Percentiles rank a stretch among this genome's conserved stretches.
These are phyloP conservation scores for Tringa solitaria DNA, from an alignment of 2,113 vertebrate species.

Conservation along the genomic window DNA sequence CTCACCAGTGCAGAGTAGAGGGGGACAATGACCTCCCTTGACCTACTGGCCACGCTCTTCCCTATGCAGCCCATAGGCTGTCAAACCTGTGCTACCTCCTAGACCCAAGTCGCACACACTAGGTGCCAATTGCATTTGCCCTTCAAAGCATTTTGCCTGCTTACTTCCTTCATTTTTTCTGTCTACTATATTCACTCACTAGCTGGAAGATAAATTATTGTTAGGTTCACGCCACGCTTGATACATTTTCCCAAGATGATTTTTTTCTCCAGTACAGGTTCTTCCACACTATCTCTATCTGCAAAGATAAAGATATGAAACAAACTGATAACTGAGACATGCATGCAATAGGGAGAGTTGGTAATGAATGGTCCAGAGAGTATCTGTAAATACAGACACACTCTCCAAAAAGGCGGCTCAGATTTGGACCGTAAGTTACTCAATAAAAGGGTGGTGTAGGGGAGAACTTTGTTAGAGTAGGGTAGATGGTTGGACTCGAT, in stretches of 20 bases:
- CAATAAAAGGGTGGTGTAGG: too few relatives aligned
- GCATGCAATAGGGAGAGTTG: background rate
- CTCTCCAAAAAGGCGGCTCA: background rate
- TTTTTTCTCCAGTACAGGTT: background rate
- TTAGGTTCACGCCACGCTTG: background rate
- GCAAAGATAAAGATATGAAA: background rate
- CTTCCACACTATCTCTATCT: background rate
- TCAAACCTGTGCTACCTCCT: rapidly evolving
- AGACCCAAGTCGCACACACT: background rate
- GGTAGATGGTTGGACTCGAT: too few relatives aligned
- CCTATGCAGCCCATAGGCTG: too few relatives aligned
- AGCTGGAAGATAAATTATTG: background rate
- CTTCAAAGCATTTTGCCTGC: background rate
- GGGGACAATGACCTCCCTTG: too few relatives aligned
- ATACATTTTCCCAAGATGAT: background rate
- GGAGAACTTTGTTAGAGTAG: too few relatives aligned
- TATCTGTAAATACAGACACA: background rate
- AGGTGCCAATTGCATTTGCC: rapidly evolving
- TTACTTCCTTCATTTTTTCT: background rate
- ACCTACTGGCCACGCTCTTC: too few relatives aligned
- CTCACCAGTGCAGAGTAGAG: too few relatives aligned
- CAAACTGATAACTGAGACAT: background rate
- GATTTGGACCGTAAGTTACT: background rate
- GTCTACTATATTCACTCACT: background rate
- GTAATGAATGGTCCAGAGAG: background rate